Base-by-base conservation (phyloP, 2,113 vertebrate species). In the Ammodytes dubius region DNA sequence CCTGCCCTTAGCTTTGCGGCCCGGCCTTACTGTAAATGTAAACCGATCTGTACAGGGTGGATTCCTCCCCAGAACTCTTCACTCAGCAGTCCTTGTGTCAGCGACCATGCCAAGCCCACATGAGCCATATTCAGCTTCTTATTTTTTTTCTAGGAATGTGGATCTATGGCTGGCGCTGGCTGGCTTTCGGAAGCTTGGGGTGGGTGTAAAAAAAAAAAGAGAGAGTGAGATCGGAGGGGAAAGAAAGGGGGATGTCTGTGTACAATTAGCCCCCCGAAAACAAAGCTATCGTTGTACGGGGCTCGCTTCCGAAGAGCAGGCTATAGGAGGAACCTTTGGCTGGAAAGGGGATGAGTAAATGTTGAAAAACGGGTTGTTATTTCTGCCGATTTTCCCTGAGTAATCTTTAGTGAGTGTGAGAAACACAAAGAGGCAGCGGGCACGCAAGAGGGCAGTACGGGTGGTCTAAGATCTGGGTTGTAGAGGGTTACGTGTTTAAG, bases 281-380 rank as follows among this genome's bases (percentile, higher is more conserved):
- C 93, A 94, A 94, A 94, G 92, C 86, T 81, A 74, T 59, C 84
- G 74, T 93, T 95, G 94, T 95, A 65, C 43, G n/a, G 27, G 78
- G 54, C 78, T 73, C 7, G 53, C 75, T 74, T 66, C 77, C 56
- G 27, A 53, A 68, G 86, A 86, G 60, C 64, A 87, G 66, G 27
- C 27, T 27, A 27, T 27, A 27, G 7, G 79, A 83, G 67, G 71
- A 27, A 88, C 70, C 79, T 86, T 90, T 88, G 86, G 74, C 72
- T 84, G 58, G 54, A 74, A 65, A 66, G 74, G 63, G 27, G 27
- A 27, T 27, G 27, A 57, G 75, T 79, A 79, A 85, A 84, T 60
- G 74, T 79, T 70, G 1, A 9, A 52, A 57, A 66, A 45, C 58
- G 35, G 59, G 7, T 77, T 37, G 35, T 69, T 27, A 56, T 69